phyloP scores from a whole-genome alignment of 1,140 invertebrate species.

The Tribolium madens region DNA sequence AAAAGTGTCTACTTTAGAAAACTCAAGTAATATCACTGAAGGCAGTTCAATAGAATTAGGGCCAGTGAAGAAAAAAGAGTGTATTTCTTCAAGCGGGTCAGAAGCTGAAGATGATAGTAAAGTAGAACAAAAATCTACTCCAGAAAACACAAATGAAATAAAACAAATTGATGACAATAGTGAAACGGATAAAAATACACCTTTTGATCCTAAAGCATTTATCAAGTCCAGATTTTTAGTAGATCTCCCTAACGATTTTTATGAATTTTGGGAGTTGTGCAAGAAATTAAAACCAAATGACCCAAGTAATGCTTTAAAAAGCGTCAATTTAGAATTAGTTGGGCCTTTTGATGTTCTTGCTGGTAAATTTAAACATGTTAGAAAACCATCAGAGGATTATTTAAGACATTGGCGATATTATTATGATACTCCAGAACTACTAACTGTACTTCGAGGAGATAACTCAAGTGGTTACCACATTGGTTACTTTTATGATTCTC shows the following conservation, averaged over 20 bases:
- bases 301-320: conserved; percentile 74
- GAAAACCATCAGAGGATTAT: conserved; percentile 73
- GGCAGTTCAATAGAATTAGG: neutral
- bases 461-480: conserved; percentile 81
- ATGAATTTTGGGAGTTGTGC: conserved; percentile 85
- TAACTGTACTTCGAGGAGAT: conserved; percentile 80
- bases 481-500: conserved; percentile 91
- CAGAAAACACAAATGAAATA: conserved; percentile 8
- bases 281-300: conserved; percentile 72
- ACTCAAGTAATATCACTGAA: conserved; percentile 5
- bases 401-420: conserved; percentile 91
- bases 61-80: neutral
- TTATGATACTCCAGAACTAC: conserved; percentile 95
- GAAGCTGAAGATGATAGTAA: conserved; percentile 41
- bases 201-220: conserved; percentile 62
- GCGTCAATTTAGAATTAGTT: conserved; percentile 79
- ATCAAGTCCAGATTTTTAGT: conserved; percentile 84
- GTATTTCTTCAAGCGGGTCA: conserved; percentile 52
- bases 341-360: conserved; percentile 89
- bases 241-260: conserved; percentile 92
- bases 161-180: neutral
- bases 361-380: conserved; percentile 66
- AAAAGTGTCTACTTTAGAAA: neutral
- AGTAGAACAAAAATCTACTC: conserved; percentile 11
- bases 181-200: neutral